Evolutionary conservation across 2,888 invertebrate species (phyloP), one percentile per base, ranked within the genome.

Genomic region (Erpobdella octoculata): DNA sequence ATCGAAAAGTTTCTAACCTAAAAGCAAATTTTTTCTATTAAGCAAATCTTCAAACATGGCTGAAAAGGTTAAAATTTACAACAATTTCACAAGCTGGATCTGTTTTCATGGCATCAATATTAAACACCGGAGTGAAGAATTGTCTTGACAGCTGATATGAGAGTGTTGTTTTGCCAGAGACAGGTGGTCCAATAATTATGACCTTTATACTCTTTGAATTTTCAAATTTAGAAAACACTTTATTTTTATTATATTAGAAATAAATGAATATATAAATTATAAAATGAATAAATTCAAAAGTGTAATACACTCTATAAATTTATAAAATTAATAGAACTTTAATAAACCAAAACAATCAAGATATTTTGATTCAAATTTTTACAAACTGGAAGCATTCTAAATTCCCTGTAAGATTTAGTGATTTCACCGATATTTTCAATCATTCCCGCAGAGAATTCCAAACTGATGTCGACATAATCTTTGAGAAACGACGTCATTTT

Each of bases 1-100:
- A n/a, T n/a, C n/a, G n/a, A n/a, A n/a, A n/a, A 53, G 53, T 21
- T 53, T 53, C n/a, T 8, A 28, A 28, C 21, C 53, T 25, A 53
- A 53, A 18, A 6, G 53, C 4, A 21, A 53, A 53, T 15, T 53
- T 53, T 53, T 53, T 53, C 53, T 2, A 25, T 28, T 53, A n/a
- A n/a, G n/a, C n/a, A n/a, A n/a, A n/a, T 3, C 46, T 3, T 46
- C 21, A 9, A 53, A 53, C 18, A 53, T 53, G 21, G 1, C 18
- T 25, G 9, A 15, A 1, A 53, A 53, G n/a, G 28, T 1, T 25
- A 53, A 4, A 8, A 25, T 9, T 15, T 25, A 5, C 8, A n/a
- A 53, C 53, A 53, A 53, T 53, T 53, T 53, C 53, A 53, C 21
- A 53, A 53, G 28, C 28, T 1, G 53, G 53, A 53, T 53, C 53